Base-by-base conservation (phyloP, 2,888 invertebrate genomes). In the Protophormia terraenovae region DNA sequence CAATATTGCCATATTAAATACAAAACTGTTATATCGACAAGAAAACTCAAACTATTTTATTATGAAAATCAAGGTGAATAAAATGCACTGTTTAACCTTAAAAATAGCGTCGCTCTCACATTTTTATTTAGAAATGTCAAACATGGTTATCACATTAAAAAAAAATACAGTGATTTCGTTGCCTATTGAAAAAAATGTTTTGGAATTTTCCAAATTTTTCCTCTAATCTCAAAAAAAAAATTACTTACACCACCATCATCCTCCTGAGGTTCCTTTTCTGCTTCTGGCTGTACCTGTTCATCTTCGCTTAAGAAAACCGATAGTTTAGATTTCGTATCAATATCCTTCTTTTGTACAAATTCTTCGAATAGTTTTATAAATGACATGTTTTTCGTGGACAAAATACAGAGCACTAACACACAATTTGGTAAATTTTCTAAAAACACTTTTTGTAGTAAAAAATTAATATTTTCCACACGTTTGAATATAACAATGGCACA, bases 361-460 rank as follows among this genome's bases (percentile, higher is more conserved):
- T 89, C 89, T 53, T 89, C 87, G 77, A 88, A 89, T 19, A 89
- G 82, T 72, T 89, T 89, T 41, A 89, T 86, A 58, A 88, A 89
- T 32, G 89, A 87, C 76, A 87, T 87, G 77, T 82, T 86, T 32
- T 69, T 86, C 19, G 32, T 41, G 19, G 24, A 71, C 55, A 53
- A 29, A n/a, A 16, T 16, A 72, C 35, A 71, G n/a, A 41, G 12
- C 35, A 53, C 12, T 41, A 45, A 47, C 1, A 19, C 27, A n/a
- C 14, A 45, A 45, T 53, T n/a, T 22, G 6, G 1, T 3, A 6
- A 35, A 38, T 3, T 47, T 45, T 29, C 2, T 29, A 45, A 27
- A 16, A 45, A 16, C 41, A 41, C 3, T 47, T 45, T 41, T 8
- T 7, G n/a, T 27, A 10, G 3, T 27, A 50, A 53, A 53, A 16